phyloP scores from a whole-genome alignment of 2,113 vertebrate species.

The Dicerorhinus sumatrensis region DNA sequence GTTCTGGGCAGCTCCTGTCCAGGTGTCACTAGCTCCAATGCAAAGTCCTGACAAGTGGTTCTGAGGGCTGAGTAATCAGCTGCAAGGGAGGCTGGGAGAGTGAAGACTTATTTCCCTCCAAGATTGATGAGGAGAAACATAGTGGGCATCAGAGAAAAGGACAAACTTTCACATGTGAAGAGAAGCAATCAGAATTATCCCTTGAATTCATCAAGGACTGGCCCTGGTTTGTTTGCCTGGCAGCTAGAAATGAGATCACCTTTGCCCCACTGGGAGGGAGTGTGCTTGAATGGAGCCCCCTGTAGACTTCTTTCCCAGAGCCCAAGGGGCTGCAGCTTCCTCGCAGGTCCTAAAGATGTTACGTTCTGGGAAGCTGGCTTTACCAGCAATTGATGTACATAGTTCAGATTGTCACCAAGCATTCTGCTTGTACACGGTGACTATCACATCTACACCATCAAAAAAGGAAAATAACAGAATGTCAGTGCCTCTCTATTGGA shows the following conservation, averaged over 20 bases:
- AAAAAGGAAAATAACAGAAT: neutral
- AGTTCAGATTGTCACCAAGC: neutral
- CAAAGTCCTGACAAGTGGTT: too few relatives aligned
- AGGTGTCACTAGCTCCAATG: neutral
- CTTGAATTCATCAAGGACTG: neutral
- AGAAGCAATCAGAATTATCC: neutral
- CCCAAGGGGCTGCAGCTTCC: neutral
- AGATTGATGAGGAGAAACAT: neutral
- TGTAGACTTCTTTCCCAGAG: accelerated
- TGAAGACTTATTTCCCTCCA: neutral
- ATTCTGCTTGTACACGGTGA: neutral
- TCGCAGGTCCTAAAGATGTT: accelerated
- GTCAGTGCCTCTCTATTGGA: neutral
- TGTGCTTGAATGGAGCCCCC: accelerated
- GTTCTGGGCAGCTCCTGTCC: accelerated
- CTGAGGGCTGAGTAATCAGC: neutral
- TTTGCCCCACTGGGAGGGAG: neutral
- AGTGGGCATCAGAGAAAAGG: neutral
- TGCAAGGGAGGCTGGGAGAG: neutral
- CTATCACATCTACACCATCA: neutral
- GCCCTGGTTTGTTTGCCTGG: neutral
- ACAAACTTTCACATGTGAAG: neutral
- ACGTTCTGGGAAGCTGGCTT: neutral
- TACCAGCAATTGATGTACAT: neutral
- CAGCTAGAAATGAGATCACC: neutral